phyloP scores from a whole-genome alignment of 1,140 invertebrate species.

The Drosophila seguyi region DNA sequence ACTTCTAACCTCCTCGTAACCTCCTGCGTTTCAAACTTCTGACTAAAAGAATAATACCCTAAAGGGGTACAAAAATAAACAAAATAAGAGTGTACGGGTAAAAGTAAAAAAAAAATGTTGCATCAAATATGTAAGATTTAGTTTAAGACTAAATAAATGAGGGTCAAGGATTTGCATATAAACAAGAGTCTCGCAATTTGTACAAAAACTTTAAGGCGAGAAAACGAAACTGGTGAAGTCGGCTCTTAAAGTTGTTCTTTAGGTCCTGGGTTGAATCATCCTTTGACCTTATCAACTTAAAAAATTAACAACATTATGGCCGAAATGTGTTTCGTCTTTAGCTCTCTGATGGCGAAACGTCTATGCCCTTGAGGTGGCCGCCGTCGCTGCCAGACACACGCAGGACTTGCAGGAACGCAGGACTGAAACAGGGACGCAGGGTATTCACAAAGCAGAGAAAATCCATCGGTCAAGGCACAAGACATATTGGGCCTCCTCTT shows the following conservation, averaged over 20 bases:
- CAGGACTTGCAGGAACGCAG: constrained; percentile 6
- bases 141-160: constrained; percentile 25
- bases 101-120: background rate
- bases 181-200: background rate
- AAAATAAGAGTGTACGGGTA: too few species aligned
- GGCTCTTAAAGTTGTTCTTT: background rate
- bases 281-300: constrained; percentile 74
- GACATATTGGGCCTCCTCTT: constrained; percentile 32
- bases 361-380: background rate
- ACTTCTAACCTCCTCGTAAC: too few species aligned
- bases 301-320: constrained; percentile 80
- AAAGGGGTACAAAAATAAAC: background rate
- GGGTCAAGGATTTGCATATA: constrained; percentile 17
- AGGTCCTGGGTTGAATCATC: background rate
- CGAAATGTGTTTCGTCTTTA: constrained; percentile 70
- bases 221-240: background rate
- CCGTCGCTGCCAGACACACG: constrained; percentile 8
- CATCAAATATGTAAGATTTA: constrained; percentile 31
- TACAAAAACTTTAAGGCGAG: background rate
- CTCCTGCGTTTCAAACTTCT: too few species aligned
- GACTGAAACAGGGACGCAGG: background rate
- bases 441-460: constrained; percentile 2
- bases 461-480: constrained; percentile 33
- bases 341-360: constrained; percentile 17
- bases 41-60: too few species aligned